Percentiles rank a stretch among this genome's conserved stretches.
These are phyloP conservation scores for Poecilobothrus nobilitatus DNA, from an alignment of 2,888 invertebrate genomes.

Conservation along the genomic window DNA sequence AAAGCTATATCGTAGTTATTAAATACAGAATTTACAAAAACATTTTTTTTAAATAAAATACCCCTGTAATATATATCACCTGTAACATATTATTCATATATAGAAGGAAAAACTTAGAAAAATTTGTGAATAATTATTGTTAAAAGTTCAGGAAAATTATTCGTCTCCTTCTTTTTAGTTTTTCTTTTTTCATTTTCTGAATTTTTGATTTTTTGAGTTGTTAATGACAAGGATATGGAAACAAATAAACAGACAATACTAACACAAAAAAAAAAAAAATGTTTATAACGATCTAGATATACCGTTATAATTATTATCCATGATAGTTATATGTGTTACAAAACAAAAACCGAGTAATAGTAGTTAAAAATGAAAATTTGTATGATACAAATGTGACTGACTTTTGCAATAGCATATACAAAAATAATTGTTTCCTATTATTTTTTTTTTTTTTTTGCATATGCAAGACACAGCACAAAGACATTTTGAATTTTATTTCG, in stretches of 20 bases:
- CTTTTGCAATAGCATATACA: conserved; percentile 14
- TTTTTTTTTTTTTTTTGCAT: not conserved
- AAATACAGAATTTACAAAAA: too few species aligned
- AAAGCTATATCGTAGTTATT: too few species aligned
- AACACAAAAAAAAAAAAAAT: not conserved
- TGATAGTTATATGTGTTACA: not conserved
- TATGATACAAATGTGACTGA: conserved; percentile 10
- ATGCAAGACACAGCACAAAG: too few species aligned
- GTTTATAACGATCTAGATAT: not conserved
- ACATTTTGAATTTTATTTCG: too few species aligned
- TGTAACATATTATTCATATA: not conserved
- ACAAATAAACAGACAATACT: not conserved
- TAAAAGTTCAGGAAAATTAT: not conserved
- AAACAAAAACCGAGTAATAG: too few species aligned
- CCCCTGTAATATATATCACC: not conserved
- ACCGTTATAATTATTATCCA: not conserved
- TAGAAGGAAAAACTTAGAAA: too few species aligned
- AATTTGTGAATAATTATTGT: not conserved
- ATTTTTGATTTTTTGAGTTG: not conserved
- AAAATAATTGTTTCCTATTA: conserved; percentile 13
- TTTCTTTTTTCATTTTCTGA: not conserved
- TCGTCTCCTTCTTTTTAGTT: not conserved
- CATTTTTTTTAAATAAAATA: too few species aligned
- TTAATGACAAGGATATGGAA: not conserved
- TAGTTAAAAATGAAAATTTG: not conserved